Evolutionary conservation across 1,140 invertebrate species (phyloP), one percentile per base, ranked within the genome.

Genomic region (Vanessa tameamea): DNA sequence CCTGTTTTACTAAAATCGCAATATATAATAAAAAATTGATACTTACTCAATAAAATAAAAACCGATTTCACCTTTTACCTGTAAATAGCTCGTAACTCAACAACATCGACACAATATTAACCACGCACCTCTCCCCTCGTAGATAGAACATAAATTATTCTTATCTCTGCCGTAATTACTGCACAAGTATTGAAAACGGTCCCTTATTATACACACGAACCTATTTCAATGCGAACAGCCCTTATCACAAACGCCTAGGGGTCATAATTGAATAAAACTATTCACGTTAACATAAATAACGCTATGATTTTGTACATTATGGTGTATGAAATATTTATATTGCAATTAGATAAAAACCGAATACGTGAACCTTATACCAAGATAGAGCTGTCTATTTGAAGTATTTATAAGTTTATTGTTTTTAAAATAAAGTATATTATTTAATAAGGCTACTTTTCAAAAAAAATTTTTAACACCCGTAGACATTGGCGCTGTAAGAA

Each of bases 111-210:
- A 61, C 67, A 47, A 61, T 61, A 69, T 69, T 69, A 69, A 59
- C 23, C 8, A 55, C 67, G 53, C 8, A 15, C 20, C 37, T 47
- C 23, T 37, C 55, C 53, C 55, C 55, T 59, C 47, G 37, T 61
- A 69, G 67, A 69, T 69, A 68, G 53, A 59, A 57, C 37, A 69
- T 69, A 69, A 69, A 69, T 69, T 47, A 61, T 69, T 69, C 55
- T 61, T 61, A 69, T 69, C 67, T 69, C 23, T 16, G 16, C 51
- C 51, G 67, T 69, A 69, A 69, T 69, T 69, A 69, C 55, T 59
- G 23, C 67, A 43, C 37, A 37, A 57, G n/a, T 47, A 61, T 69
- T 61, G 67, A 47, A 69, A 26, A 59, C 23, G 55, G 55, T 1
- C 26, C 16, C 57, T 68, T 69, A 69, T 61, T 47, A 23, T 37